Evolutionary conservation across 1,140 invertebrate species (phyloP), one percentile per base, ranked within the genome.

Genomic region (Drosophila tani): DNA sequence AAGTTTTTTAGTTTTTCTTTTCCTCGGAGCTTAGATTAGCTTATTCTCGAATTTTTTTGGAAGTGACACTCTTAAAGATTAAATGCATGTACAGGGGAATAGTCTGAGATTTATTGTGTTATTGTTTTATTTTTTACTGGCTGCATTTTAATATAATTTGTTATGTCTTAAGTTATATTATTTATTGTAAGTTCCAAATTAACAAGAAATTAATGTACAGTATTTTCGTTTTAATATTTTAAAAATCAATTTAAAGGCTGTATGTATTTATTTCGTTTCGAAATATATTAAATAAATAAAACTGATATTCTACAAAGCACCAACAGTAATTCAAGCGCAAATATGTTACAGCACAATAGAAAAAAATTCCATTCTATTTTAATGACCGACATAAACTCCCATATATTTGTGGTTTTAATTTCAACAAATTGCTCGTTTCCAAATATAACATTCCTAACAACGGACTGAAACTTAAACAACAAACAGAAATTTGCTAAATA

Each of bases 321-420:
- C 17, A 7, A 38, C 14, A 11, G 32, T 41, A 41, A 24, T 32
- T 19, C 8, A 65, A 40, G 15, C n/a, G 14, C 32, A 4, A 32
- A 60, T 21, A 32, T 17, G 11, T 2, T 35, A 7, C 2, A 0
- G 29, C 21, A 24, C 24, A 38, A 35, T 38, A 38, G 21, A 5
- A 5, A 29, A 29, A 24, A 64, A 58, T 19, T n/a, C 19, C 35
- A 56, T 40, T 40, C 53, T 24, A n/a, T 56, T 56, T 56, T 40
- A 40, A 56, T 56, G 32, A 15, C 32, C 14, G n/a, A n/a, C 35
- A 66, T 17, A 63, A 65, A 65, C n/a, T 40, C 17, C 32, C 15
- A 9, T 15, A 49, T 38, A 67, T 69, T 67, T 69, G 67, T 67
- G 63, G 38, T 66, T 63, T 65, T 66, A 66, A 63, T 66, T 66